Evolutionary conservation across 2,113 vertebrate genomes (phyloP), one percentile per base, ranked within the genome.

Genomic region (Rynchops niger): DNA sequence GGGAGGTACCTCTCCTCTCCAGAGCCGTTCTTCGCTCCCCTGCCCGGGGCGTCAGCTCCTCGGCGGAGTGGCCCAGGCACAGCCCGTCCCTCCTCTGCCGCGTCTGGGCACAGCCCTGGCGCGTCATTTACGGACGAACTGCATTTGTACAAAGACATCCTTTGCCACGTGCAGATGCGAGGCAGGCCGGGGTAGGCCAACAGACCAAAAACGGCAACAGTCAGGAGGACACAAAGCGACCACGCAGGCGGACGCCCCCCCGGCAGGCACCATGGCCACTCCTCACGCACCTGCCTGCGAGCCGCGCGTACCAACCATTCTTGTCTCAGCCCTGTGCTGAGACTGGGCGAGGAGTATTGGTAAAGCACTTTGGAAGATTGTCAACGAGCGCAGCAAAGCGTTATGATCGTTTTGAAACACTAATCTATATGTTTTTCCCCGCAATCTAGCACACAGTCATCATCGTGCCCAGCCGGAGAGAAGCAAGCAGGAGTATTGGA

Each of bases 381-480:
- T 50, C 86, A 92, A 9, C 17, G 67, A 45, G 85, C 45, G 79
- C 88, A 95, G 50, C 32, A 77, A 91, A 93, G 88, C 49, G 4
- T 86, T 82, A 21, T 32, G 90, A 92, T 77, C 50, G 15, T 47
- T 91, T 62, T 42, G 71, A 88, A 81, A 53, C 66, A 42, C 50
- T 80, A 66, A 96, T 94, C 79, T 92, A 29, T 82, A n/a, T 4
- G 5, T n/a, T 96, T 96, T 90, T 52, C 87, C 76, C 63, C 12
- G 4, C 88, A 83, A 73, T 77, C 88, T 90, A 90, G 36, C 42
- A 77, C 5, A 14, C 26, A 77, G 72, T 77, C 32, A 17, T 59
- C 70, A 56, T 0, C 32, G 38, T 3, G 3, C 40, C 52, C 84
- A 85, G 69, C 15, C 89, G 72, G 77, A 62, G 45, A 94, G 40